Base-by-base conservation (phyloP, 2,113 vertebrate species). In the Crocuta crocuta region DNA sequence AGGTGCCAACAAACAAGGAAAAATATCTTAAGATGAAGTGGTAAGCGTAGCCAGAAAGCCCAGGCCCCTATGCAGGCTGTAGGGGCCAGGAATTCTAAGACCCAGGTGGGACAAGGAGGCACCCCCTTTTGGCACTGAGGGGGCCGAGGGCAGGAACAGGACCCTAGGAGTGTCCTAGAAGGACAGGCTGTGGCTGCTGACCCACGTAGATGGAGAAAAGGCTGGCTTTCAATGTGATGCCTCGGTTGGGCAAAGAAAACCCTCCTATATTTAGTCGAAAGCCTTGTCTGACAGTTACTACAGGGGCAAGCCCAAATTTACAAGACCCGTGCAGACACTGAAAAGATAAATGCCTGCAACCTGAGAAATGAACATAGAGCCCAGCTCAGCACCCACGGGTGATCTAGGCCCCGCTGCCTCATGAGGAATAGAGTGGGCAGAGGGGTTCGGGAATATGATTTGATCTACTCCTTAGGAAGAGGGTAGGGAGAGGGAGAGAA, bases 41-140 rank as follows among this genome's bases (percentile, higher is more conserved):
- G 13, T 74, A 39, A 94, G 35, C 66, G 8, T n/a, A 94, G 71
- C 45, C 31, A 33, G 65, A 91, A 88, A 63, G 6, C n/a, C 10
- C 23, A 84, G 15, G 24, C 48, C 21, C n/a, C 11, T 45, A 35
- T 70, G 53, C 11, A 26, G 43, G 21, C 26, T 10, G 61, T 13
- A 43, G 11, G n/a, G 23, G 0, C 10, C 43, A 2, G 9, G 4
- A 17, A 55, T 23, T 70, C 35, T 35, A 70, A 89, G 0, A 23
- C 1, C 9, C 8, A 50, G 23, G 11, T 66, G 10, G 50, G 15
- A 55, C 83, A 74, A 68, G 16, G 80, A 87, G 45, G 43, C 0
- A 10, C 5, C 6, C 2, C 12, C 55, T 16, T 39, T 0, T 28
- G 11, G 53, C 0, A 15, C 3, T 43, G 23, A 12, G 23, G 33